These are phyloP conservation scores for Natrix natrix DNA, from an alignment of 2,797 vertebrate genomes.

Conservation along the genomic window DNA sequence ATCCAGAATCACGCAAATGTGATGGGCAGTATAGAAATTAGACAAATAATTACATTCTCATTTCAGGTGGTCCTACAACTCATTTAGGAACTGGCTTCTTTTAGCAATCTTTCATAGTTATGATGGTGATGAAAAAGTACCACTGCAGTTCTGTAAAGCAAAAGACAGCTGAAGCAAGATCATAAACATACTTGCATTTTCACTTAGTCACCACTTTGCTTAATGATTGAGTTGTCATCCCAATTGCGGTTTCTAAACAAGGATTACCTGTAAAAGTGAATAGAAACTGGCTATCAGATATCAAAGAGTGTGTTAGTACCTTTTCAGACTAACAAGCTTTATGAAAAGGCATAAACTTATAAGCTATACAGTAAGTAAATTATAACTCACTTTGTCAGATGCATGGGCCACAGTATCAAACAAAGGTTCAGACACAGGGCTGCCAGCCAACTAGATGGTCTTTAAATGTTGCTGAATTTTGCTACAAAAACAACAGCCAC, in stretches of 20 bases:
- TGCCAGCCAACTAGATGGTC: no score
- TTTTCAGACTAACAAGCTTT: no score
- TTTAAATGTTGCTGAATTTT: no score
- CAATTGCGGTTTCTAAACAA: background rate
- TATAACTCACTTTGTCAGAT: no score
- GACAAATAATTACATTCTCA: background rate
- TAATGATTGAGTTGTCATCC: background rate
- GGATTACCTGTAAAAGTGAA: no score
- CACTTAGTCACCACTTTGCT: background rate
- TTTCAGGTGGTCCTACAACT: conserved; percentile 33
- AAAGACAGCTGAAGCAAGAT: background rate
- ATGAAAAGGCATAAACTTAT: no score
- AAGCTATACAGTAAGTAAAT: no score
- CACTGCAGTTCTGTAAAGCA: background rate
- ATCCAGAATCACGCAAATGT: background rate
- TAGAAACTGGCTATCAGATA: no score
- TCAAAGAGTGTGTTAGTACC: no score
- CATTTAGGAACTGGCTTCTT: background rate
- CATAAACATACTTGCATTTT: background rate
- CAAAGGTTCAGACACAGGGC: no score
- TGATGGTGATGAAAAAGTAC: background rate
- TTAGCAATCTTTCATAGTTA: background rate
- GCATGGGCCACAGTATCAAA: no score
- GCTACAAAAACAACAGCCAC: no score
- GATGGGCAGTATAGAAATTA: background rate